Base-by-base conservation (phyloP, 2,888 invertebrate species). In the Drosophila suboccidentalis region DNA sequence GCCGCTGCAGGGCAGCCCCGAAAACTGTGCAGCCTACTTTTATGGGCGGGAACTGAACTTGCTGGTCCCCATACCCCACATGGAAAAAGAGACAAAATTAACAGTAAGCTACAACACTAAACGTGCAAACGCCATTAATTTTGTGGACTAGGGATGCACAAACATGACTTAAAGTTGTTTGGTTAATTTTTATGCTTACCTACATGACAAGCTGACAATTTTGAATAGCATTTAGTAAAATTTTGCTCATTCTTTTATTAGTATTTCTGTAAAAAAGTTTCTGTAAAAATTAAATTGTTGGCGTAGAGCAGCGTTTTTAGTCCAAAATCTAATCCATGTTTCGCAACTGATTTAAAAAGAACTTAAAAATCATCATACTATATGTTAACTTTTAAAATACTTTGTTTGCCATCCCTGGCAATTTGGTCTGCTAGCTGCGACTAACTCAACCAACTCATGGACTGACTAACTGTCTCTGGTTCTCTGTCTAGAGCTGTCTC, bases 61-160 rank as follows among this genome's bases (percentile, higher is more conserved):
- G 78, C 78, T 57, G 55, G 36, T 17, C 13, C 55, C n/a, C 54
- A 29, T 13, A 3, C 5, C 13, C 32, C 46, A n/a, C n/a, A n/a
- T 26, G 59, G 38, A 54, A 62, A 76, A 65, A 73, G 65, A 59
- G 69, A 69, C 69, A 65, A 81, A 81, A 75, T 81, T 81, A 80
- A 80, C 80, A 78, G 82, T 65, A 62, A 67, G 71, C 75, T 71
- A 73, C 78, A 71, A 71, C 69, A 59, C 66, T 71, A 78, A 78
- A 80, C 78, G 74, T 77, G 81, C 78, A 57, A 78, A 58, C 71
- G 74, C 63, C 65, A 58, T 71, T 64, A 49, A 58, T 50, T 66
- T 77, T 43, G 17, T 10, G 19, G 0, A 34, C 29, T 80, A 80
- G 75, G 70, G 62, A 32, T 55, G 47, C 59, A 54, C 9, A 22